A percentile compares a stretch with the other conserved stretches of the same genome.
Conservation (phyloP, 2,888 invertebrate species). For the Actias luna region DNA sequence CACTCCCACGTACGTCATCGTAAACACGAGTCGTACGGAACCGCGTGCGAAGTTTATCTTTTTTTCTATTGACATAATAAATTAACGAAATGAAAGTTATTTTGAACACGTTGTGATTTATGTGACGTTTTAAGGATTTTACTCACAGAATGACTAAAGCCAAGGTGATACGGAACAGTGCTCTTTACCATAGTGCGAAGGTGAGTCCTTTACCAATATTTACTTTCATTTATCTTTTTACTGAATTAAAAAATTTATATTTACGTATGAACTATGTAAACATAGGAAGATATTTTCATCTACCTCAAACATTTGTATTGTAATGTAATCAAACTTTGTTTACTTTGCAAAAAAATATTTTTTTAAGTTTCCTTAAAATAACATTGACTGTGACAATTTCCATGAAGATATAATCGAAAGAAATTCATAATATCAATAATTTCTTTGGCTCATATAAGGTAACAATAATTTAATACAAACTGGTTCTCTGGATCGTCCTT, state of each 20-base stretch:
- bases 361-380: not conserved
- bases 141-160: conserved; percentile 79
- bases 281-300: not conserved
- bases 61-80: conserved; percentile 51
- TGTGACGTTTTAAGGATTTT: conserved; percentile 31
- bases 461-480: conserved; percentile 49
- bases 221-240: conserved; percentile 26
- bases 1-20: conserved; percentile 77
- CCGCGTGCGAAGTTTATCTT: conserved; percentile 53
- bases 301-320: not conserved
- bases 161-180: conserved; percentile 80
- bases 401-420: not conserved
- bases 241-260: conserved; percentile 29
- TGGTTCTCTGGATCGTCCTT: conserved; percentile 49
- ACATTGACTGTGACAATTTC: conserved; percentile 6
- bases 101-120: conserved; percentile 52
- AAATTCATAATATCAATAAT: not conserved
- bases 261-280: not conserved
- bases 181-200: conserved; percentile 89
- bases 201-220: conserved; percentile 66
- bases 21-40: conserved; percentile 63
- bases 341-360: not conserved
- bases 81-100: conserved; percentile 55
- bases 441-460: conserved; percentile 30
- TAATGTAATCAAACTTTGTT: not conserved